Evolutionary conservation across 2,113 vertebrate species (phyloP).

Genomic region (Meleagris gallopavo): DNA sequence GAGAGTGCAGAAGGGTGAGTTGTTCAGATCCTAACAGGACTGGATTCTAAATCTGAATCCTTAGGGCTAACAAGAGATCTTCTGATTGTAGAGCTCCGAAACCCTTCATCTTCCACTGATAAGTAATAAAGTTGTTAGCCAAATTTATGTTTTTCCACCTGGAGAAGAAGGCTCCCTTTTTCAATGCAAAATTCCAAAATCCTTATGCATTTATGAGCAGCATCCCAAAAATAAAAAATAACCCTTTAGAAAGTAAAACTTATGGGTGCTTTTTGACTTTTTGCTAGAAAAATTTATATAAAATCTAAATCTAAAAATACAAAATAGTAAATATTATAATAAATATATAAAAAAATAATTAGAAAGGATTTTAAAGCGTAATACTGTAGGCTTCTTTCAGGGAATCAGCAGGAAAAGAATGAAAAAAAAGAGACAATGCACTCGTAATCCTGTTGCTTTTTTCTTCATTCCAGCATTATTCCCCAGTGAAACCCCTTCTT

Average conservation of each 20-base stretch:
- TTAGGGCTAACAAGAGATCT: neutral
- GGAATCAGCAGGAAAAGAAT: neutral
- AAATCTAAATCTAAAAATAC: neutral
- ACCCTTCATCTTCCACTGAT: neutral
- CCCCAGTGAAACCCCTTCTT: constrained; percentile 12
- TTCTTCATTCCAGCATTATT: constrained; percentile 45
- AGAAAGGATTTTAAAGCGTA: constrained; percentile 2
- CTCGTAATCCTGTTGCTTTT: neutral
- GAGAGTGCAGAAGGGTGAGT: neutral
- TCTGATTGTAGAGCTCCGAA: neutral
- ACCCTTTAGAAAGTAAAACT: constrained; percentile 47
- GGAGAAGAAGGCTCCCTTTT: neutral
- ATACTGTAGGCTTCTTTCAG: constrained; percentile 6
- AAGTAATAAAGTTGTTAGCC: neutral
- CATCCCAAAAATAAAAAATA: constrained; percentile 10
- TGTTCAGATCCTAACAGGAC: neutral
- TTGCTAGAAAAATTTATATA: constrained; percentile 17
- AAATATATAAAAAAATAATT: neutral
- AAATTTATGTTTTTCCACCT: neutral
- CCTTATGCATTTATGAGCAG: neutral
- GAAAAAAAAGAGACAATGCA: neutral
- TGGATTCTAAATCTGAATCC: neutral
- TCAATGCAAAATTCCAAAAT: neutral
- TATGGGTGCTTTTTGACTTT: constrained; percentile 16
- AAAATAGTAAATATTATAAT: neutral